Percentiles rank a stretch among this genome's conserved stretches.
phyloP scores from a whole-genome alignment of 2,113 vertebrate genomes.

The Sander vitreus region DNA sequence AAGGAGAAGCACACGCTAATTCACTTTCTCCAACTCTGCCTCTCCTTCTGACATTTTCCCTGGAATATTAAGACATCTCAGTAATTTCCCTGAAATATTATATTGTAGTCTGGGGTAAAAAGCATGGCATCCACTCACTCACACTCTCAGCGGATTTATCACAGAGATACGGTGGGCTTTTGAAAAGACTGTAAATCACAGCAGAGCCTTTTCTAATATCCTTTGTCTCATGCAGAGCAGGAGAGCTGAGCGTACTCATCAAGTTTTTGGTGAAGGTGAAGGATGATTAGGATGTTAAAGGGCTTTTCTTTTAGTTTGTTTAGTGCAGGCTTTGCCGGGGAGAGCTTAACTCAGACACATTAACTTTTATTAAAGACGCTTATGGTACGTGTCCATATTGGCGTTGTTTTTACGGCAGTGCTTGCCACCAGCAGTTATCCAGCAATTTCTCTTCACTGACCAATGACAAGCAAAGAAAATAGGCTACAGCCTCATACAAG shows the following conservation, averaged over 20 bases:
- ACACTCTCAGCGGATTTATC: constrained; percentile 70
- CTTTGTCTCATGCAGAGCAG: constrained; percentile 55
- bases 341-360: constrained; percentile 19
- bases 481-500: no score
- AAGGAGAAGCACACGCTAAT: constrained; percentile 7
- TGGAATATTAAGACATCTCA: constrained; percentile 58
- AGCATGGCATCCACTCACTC: constrained; percentile 54
- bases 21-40: constrained; percentile 19
- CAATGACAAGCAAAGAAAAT: no score
- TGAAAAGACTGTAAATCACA: constrained; percentile 72
- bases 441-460: no score
- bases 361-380: background rate
- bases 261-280: constrained; percentile 36
- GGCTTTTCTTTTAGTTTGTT: constrained; percentile 29
- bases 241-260: constrained; percentile 28
- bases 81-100: constrained; percentile 69
- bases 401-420: no score
- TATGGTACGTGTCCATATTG: no score
- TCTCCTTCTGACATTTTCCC: constrained; percentile 34
- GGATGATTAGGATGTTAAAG: constrained; percentile 50
- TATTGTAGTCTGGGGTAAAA: constrained; percentile 66
- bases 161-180: constrained; percentile 59
- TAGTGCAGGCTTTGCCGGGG: background rate
- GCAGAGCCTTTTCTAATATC: constrained; percentile 69
- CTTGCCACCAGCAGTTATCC: no score